These are phyloP conservation scores for Drosophila longiperda DNA, from an alignment of 2,888 invertebrate genomes.

Conservation along the genomic window DNA sequence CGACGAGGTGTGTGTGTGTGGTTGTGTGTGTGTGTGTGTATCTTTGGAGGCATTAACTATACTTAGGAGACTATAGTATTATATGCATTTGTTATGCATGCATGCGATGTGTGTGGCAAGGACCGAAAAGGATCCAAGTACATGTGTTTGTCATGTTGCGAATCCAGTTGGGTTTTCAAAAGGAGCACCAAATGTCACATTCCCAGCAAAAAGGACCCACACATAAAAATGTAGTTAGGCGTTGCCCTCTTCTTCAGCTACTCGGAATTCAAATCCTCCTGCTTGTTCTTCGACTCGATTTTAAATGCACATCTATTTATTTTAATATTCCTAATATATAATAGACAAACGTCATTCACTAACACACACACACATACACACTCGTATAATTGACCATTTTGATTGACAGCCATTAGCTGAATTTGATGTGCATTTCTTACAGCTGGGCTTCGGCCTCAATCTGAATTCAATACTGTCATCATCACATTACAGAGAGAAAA, in stretches of 20 bases:
- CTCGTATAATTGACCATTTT: neutral
- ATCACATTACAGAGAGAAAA: neutral
- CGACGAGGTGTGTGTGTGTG: neutral
- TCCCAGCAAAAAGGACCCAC: conserved; percentile 39
- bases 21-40: neutral
- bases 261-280: neutral
- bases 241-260: conserved; percentile 5
- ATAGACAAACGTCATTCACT: conserved; percentile 39
- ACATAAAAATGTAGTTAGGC: conserved; percentile 61
- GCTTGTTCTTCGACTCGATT: neutral
- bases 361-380: neutral
- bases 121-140: conserved; percentile 2
- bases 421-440: neutral
- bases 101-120: conserved; percentile 49
- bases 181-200: conserved; percentile 52
- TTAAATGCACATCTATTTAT: conserved; percentile 51
- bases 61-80: conserved; percentile 43
- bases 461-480: neutral
- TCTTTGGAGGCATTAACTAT: conserved; percentile 34
- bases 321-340: conserved; percentile 50
- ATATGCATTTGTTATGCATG: conserved; percentile 59
- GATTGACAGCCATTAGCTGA: conserved; percentile 1
- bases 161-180: conserved; percentile 5
- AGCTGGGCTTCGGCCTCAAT: neutral
- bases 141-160: conserved; percentile 12